Base-by-base conservation (phyloP, 2,888 invertebrate species). In the Drosophila antonietae region DNA sequence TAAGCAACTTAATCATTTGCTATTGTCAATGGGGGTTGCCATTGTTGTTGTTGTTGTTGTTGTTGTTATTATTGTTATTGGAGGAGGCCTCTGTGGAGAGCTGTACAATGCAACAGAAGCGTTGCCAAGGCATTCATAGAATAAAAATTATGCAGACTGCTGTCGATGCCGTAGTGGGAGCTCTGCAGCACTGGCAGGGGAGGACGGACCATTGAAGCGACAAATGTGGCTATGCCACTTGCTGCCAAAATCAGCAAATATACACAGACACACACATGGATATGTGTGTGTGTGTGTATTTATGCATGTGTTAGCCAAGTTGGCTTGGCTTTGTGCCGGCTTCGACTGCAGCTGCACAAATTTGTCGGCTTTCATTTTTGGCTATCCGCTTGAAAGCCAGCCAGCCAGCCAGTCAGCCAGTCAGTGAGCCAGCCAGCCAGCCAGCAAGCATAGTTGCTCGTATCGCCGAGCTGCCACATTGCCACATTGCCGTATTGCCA, bases 1-100 rank as follows among this genome's bases (percentile, higher is more conserved):
- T 87, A 88, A 88, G 89, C 89, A 87, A 89, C 89, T 87, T 88
- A 82, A 87, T 87, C 89, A 87, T 89, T 85, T 78, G 73, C 72
- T 69, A 84, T 81, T 85, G 85, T 75, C 78, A 78, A 78, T 80
- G 79, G 73, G 64, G 66, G 33, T 41, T 57, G 61, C 41, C 37
- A 28, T 18, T 58, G 44, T 44, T 56, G 23, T 35, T 62, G 59
- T 37, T 51, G 57, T 66, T 67, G 39, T 28, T 37, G 6, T 14
- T 37, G 37, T 37, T 37, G 37, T 28, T 28, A 15, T 41, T 41
- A 39, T 28, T 28, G 39, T 41, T 41, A 39, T 41, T 41, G 55
- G 28, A 41, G 55, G 31, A 66, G 61, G 63, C 52, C 65, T 67
- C 58, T 67, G 28, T 28, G 56, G 44, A 39, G 58, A 69, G 65